A percentile compares a stretch with the other conserved stretches of the same genome.
Evolutionary conservation across 1,140 invertebrate species (phyloP).

Genomic region (Macrotrachela quadricornifera): DNA sequence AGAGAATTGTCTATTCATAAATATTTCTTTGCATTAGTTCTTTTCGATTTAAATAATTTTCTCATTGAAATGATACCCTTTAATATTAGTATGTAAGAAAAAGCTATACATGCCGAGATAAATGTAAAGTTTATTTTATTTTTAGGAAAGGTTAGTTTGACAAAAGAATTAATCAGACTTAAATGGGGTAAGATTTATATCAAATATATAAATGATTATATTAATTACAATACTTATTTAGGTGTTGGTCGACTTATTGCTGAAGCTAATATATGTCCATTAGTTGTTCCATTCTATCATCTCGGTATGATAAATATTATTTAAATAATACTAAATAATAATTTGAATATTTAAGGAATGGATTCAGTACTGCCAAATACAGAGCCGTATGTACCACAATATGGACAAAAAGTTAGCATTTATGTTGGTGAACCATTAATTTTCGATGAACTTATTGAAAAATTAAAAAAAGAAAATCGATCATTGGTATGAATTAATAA

Average conservation of each 20-base stretch:
- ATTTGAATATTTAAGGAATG: not conserved
- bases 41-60: too few species aligned
- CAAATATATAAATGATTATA: not conserved
- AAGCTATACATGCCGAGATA: too few species aligned
- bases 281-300: constrained; percentile 9
- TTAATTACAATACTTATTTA: not conserved
- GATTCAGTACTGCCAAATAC: constrained; percentile 4
- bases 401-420: constrained; percentile 1
- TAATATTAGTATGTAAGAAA: too few species aligned
- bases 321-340: not conserved
- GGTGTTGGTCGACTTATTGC: constrained; percentile 1
- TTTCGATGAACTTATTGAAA: constrained; percentile 2
- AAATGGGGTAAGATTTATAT: not conserved
- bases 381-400: constrained; percentile 2
- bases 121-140: too few species aligned
- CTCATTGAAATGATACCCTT: too few species aligned
- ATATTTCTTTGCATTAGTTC: too few species aligned
- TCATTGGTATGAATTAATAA: not conserved
- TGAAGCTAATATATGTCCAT: not conserved
- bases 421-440: constrained; percentile 2
- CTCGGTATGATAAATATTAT: not conserved
- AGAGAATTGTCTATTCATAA: too few species aligned
- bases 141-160: not conserved
- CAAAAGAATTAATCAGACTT: not conserved
- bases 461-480: not conserved